Base-by-base conservation (phyloP, 2,113 vertebrate genomes). In the Clarias macrocephalus region DNA sequence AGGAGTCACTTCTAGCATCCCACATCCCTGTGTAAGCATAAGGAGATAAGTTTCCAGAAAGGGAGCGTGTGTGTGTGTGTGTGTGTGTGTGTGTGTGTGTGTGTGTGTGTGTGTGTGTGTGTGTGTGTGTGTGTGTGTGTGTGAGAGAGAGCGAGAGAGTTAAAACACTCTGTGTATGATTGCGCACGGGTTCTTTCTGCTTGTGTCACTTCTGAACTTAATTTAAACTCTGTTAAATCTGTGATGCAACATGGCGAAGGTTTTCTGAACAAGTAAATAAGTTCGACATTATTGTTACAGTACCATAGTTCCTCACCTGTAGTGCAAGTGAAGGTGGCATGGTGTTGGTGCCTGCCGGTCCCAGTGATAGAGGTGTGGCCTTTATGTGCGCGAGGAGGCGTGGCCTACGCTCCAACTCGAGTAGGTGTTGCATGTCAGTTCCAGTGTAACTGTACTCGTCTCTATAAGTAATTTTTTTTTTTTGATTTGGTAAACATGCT, bases 61-160 rank as follows among this genome's bases (percentile, higher is more conserved):
- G 42, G 23, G 42, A 76, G 12, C 18, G 33, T 52, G 72, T 37
- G 28, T 70, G 66, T 68, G 66, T 68, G 66, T 33, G 66, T 33
- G 65, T 68, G 65, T 68, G 66, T 68, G 66, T 68, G 28, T 68
- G 66, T 68, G 66, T 68, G n/a, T 66, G 65, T 70, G 28, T 70
- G 66, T 70, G 68, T 72, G 65, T 30, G 65, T 68, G 13, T 30
- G 28, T 68, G 62, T 65, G 12, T 25, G 62, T 65, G 23, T 63
- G 62, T 65, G 62, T 65, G 62, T 65, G 48, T 48, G 48, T 48
- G 48, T 48, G 48, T 48, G 48, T 48, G 48, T 8, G 48, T 48
- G 7, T 8, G 48, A 8, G 33, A 30, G 25, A 33, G 21, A 75
- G 42, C 0, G 52, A 52, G 42, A 48, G 73, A 54, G 73, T 73